Conservation (phyloP, 2,888 invertebrate genomes). For the Troilus luridus region DNA sequence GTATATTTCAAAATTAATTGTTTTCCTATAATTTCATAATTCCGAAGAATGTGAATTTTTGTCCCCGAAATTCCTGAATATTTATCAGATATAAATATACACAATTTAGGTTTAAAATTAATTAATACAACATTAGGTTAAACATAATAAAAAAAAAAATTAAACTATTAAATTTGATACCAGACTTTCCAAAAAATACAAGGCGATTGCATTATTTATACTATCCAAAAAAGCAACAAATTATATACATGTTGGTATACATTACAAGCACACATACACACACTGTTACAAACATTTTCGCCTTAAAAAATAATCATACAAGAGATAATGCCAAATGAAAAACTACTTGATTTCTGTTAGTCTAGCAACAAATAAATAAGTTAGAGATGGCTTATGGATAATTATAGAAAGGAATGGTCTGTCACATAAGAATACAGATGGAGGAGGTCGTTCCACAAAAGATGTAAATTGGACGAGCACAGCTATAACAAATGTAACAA, state of each 20-base stretch:
- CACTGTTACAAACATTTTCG: neutral
- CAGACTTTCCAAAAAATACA: too few relatives aligned
- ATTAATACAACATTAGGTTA: too few relatives aligned
- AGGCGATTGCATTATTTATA: too few relatives aligned
- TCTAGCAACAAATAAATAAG: neutral
- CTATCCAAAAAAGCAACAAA: neutral
- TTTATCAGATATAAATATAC: too few relatives aligned
- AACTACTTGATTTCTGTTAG: neutral
- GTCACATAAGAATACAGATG: neutral
- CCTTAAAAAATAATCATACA: neutral
- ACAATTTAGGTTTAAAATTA: too few relatives aligned
- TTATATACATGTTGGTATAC: neutral
- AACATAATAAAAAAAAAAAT: too few relatives aligned
- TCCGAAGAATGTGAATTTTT: too few relatives aligned
- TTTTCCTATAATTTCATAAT: too few relatives aligned
- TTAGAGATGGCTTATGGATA: neutral
- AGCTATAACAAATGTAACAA: neutral
- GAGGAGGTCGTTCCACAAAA: neutral
- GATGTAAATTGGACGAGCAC: neutral
- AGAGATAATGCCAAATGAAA: neutral
- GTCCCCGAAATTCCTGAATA: too few relatives aligned
- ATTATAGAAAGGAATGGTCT: neutral
- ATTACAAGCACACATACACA: neutral
- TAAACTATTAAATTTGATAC: too few relatives aligned
- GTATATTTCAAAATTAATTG: too few relatives aligned